Conservation (phyloP, 1,140 invertebrate genomes). For the Lordiphosa mommai region DNA sequence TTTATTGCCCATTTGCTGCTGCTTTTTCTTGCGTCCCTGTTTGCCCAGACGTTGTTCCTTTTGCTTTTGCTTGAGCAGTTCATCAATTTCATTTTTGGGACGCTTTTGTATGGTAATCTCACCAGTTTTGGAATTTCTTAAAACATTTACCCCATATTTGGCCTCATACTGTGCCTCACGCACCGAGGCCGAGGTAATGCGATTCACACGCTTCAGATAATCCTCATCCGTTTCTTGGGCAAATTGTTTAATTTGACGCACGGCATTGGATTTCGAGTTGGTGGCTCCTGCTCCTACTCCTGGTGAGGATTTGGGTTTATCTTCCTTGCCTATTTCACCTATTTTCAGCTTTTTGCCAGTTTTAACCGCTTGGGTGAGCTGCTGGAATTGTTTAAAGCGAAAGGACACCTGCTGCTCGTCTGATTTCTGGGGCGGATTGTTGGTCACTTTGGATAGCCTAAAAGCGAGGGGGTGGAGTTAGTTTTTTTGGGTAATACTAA, state of each 20-base stretch:
- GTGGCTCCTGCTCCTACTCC: neutral
- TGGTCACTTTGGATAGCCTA: constrained; percentile 71
- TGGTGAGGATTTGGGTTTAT: constrained; percentile 36
- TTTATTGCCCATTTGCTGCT: constrained; percentile 12
- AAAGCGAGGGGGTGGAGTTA: neutral
- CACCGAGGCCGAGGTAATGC: constrained; percentile 80
- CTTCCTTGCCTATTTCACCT: constrained; percentile 46
- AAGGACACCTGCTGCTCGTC: constrained; percentile 66
- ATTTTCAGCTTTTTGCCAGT: constrained; percentile 59
- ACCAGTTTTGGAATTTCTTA: constrained; percentile 80
- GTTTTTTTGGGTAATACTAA: too few species aligned
- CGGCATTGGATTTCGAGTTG: constrained; percentile 17
- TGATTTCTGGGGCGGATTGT: constrained; percentile 64
- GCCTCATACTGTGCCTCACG: constrained; percentile 82
- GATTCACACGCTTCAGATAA: constrained; percentile 81
- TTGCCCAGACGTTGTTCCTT: constrained; percentile 77
- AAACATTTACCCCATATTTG: constrained; percentile 81
- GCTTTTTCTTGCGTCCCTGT: constrained; percentile 48
- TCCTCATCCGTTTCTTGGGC: constrained; percentile 78
- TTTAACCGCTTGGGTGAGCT: constrained; percentile 58
- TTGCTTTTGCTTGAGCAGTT: constrained; percentile 78
- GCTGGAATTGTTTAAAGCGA: constrained; percentile 66
- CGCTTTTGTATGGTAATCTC: constrained; percentile 80
- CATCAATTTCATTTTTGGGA: constrained; percentile 80
- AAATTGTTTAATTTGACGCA: constrained; percentile 70